Conservation (phyloP, 2,113 vertebrate genomes). For the Ailurus styani region DNA sequence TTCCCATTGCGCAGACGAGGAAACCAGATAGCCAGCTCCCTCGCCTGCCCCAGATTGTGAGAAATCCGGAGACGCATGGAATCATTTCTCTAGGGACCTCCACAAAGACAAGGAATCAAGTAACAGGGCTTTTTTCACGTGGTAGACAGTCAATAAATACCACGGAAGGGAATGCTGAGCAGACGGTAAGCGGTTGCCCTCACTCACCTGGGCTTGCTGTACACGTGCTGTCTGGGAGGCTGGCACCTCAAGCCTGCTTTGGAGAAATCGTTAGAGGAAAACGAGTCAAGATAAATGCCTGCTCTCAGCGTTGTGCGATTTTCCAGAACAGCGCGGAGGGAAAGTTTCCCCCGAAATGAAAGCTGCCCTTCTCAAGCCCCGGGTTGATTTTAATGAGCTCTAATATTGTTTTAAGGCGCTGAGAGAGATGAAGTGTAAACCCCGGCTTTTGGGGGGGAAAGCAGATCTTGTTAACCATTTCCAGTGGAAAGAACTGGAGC, state of each 20-base stretch:
- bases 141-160: conserved; percentile 21
- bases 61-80: background rate
- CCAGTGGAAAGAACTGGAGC: conserved; percentile 13
- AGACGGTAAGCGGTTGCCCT: background rate
- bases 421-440: background rate
- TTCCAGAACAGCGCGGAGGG: conserved; percentile 33
- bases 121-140: background rate
- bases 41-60: background rate
- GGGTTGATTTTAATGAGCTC: conserved; percentile 10
- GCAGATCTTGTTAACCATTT: conserved; percentile 7
- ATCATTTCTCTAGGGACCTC: background rate
- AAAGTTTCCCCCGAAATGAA: conserved; percentile 28
- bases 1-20: background rate
- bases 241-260: background rate
- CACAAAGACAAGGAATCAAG: conserved; percentile 10
- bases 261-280: conserved; percentile 38
- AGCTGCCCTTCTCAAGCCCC: conserved; percentile 35
- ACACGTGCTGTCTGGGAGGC: background rate
- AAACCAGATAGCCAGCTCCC: background rate
- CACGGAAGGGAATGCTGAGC: background rate
- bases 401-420: conserved; percentile 66
- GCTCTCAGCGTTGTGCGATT: conserved; percentile 23
- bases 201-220: background rate
- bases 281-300: conserved; percentile 13
- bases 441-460: background rate